Evolutionary conservation across 2,797 vertebrate genomes (phyloP).

Genomic region (Trachurus trachurus): DNA sequence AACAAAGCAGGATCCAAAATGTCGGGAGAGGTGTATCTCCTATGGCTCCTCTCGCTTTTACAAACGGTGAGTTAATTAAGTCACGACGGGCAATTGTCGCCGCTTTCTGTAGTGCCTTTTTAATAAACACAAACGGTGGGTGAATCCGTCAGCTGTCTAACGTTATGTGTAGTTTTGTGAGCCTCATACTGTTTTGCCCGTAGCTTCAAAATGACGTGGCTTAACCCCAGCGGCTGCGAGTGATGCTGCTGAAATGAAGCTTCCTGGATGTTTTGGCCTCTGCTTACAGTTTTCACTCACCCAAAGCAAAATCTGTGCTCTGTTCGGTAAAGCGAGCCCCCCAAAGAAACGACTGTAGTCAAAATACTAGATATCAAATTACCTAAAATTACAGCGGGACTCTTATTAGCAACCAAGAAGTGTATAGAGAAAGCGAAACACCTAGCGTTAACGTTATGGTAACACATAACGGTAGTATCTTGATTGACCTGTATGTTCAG

Average conservation of each 20-base stretch:
- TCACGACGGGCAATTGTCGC: fast-evolving
- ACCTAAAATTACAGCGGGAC: not conserved
- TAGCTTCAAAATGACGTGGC: slow-evolving; percentile 80
- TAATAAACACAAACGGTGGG: fast-evolving
- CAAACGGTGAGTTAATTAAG: slow-evolving; percentile 82
- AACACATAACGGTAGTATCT: fast-evolving
- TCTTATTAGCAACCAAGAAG: no score
- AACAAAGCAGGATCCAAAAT: slow-evolving; percentile 78
- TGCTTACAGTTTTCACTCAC: fast-evolving
- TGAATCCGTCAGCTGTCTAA: not conserved
- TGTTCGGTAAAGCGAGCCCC: not conserved
- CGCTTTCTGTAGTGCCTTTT: fast-evolving
- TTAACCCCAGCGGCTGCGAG: slow-evolving; percentile 7
- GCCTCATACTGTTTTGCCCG: slow-evolving; percentile 39
- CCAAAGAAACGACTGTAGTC: not conserved
- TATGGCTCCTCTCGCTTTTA: slow-evolving; percentile 86
- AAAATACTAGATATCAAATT: fast-evolving
- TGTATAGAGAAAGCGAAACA: not conserved
- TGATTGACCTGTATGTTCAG: not conserved
- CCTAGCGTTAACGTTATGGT: not conserved
- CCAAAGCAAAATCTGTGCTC: not conserved
- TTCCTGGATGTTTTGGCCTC: fast-evolving
- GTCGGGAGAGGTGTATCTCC: slow-evolving; percentile 85
- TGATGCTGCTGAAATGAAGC: not conserved
- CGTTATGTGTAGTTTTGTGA: not conserved